phyloP scores from a whole-genome alignment of 2,888 invertebrate genomes.

The Poecilobothrus nobilitatus region DNA sequence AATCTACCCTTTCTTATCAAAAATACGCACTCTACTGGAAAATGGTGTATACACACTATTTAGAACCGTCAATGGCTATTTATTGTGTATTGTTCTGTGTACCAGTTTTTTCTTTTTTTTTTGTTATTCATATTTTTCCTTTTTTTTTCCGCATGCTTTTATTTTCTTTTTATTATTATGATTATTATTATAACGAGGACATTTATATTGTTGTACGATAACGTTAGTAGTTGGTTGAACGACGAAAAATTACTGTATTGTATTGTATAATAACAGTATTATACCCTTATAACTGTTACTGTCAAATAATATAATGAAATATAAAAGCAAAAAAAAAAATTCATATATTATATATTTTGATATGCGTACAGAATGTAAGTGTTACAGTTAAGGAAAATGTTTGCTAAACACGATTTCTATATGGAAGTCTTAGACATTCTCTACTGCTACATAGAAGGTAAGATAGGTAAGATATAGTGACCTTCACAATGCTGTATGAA shows the following conservation, averaged over 20 bases:
- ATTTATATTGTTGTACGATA: background rate
- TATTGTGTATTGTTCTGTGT: background rate
- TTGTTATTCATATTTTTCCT: too few relatives aligned
- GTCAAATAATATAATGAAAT: background rate
- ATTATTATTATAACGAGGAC: background rate
- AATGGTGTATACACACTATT: conserved; percentile 17
- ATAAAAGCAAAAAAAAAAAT: too few relatives aligned
- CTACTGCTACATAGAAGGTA: too few relatives aligned
- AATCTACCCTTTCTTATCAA: conserved; percentile 23
- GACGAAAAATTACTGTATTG: conserved; percentile 6
- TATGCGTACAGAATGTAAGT: too few relatives aligned
- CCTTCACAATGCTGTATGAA: too few relatives aligned
- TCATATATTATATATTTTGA: too few relatives aligned
- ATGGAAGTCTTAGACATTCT: too few relatives aligned
- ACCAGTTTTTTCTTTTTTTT: too few relatives aligned
- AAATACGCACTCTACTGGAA: conserved; percentile 22
- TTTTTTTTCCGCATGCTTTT: background rate
- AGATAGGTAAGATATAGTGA: too few relatives aligned
- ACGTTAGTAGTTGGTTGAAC: background rate
- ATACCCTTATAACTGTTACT: background rate
- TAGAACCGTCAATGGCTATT: background rate
- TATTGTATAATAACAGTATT: background rate
- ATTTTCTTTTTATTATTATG: background rate
- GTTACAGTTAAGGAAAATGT: too few relatives aligned
- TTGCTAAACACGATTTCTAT: too few relatives aligned